Evolutionary conservation across 2,797 vertebrate species (phyloP), one percentile per base, ranked within the genome.

Genomic region (Okamejei kenojei): DNA sequence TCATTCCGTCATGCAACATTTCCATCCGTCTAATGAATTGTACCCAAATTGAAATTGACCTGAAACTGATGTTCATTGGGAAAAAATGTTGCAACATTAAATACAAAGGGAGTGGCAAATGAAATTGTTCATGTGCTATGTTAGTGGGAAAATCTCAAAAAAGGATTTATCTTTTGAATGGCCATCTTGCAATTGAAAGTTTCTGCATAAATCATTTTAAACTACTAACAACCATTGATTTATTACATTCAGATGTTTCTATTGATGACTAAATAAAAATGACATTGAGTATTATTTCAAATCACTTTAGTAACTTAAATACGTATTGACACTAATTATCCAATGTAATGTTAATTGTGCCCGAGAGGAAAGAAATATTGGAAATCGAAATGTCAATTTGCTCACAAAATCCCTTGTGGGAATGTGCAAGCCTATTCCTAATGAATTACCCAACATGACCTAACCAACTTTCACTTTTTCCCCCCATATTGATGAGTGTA

Each of bases 141-240:
- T 26, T 92, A 17, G 54, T 73, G 2, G 7, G 3, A 68, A 38
- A 90, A 32, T 3, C 29, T 17, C 29, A 90, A 78, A 88, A 82
- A 61, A 93, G 93, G 68, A 94, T 95, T 94, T 82, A 93, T 63
- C 17, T 88, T 35, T 26, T 68, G n/a, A 88, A 88, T 17, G 15
- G 1, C 45, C 45, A 45, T 58, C 80, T 82, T 58, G 45, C 61
- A n/a, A 32, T 15, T 32, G 61, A 88, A 32, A 19, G 32, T 88
- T 32, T 63, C 29, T 63, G 61, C 63, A 65, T 35, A 68, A 88
- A 21, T 68, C 32, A 68, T 32, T 7, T 68, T n/a, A 88, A 88
- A 32, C 68, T 54, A 1, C 19, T 91, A 76, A n/a, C 35, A 76
- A 7, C 58, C 90, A 76, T 54, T 76, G 71, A 76, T 73, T 92